Evolutionary conservation across 1,140 invertebrate species (phyloP), one percentile per base, ranked within the genome.

Genomic region (Drosophila repleta): DNA sequence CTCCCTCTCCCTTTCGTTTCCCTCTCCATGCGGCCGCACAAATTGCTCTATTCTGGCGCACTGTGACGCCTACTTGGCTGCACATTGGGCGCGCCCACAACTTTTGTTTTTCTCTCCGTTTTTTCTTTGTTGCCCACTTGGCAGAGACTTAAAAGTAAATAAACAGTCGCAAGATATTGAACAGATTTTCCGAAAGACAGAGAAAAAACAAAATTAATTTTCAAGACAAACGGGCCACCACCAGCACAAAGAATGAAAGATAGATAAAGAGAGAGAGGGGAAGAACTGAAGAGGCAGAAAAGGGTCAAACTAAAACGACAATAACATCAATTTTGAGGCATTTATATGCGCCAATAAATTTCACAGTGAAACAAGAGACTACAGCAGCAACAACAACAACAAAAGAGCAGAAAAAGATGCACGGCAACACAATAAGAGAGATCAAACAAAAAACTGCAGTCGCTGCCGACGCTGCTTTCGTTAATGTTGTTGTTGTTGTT

Each of bases 331-430:
- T 87, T 87, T 87, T 83, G 75, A 87, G 83, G 83, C 79, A 87
- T 87, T 88, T 87, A 87, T 87, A 87, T 87, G 83, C 83, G 83
- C 83, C 79, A 87, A 87, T 87, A 87, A 87, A 87, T 87, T 79
- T 76, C 70, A 83, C 62, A 74, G 69, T 75, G 68, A 75, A 78
- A 78, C 58, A 75, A 63, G 61, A 71, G 57, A 76, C 26, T 53
- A 52, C 64, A 70, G 26, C 52, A 70, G 41, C 60, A 67, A 67
- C 35, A 65, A 13, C 35, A 63, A 20, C 58, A 57, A 39, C 39
- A 53, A 18, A 20, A 58, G 48, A 49, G 49, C 37, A 35, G 32
- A 37, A 57, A 52, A 69, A 67, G 64, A 73, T 58, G 70, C 64
- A 73, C 61, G 61, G 65, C 61, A 55, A 55, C 51, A 71, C 62